Base-by-base conservation (phyloP, 1,140 invertebrate genomes). In the Caenorhabditis inopinata region DNA sequence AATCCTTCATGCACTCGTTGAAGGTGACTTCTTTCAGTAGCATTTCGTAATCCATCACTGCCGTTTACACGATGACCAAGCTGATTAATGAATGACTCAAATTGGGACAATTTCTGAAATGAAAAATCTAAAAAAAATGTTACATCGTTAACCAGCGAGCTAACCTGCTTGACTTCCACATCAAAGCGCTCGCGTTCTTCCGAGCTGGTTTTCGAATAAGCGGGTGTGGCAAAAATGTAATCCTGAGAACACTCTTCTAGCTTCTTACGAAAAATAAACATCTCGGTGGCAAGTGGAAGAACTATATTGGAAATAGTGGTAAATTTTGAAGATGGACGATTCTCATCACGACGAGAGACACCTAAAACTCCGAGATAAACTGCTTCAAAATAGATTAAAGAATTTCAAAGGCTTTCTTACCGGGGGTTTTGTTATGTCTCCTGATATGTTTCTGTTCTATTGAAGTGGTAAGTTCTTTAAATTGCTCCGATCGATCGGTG, bases 371-470 rank as follows among this genome's bases (percentile, higher is more conserved):
- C n/a, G n/a, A n/a, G n/a, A n/a, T n/a, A n/a, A n/a, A n/a, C n/a
- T n/a, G n/a, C n/a, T n/a, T n/a, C n/a, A n/a, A n/a, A n/a, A n/a
- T n/a, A n/a, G n/a, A n/a, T n/a, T n/a, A n/a, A n/a, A n/a, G n/a
- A n/a, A n/a, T n/a, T 1, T 0, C 27, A 21, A 32, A 42, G 5
- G 5, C 38, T 42, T 42, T 32, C 25, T 32, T 32, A 58, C 51
- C 51, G 2, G 58, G 58, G 9, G 27, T 35, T 9, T 68, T 25
- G 38, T 68, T 68, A 21, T 68, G 58, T 9, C 58, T n/a, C 23
- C 32, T 68, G 12, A 68, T 68, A 12, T 68, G 58, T 42, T 68
- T 68, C 32, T 68, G 58, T 12, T 68, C 58, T n/a, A 68, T 68
- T 42, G 58, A 68, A 21, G 58, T 68, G 1, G 58, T 32, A 9